phyloP scores from a whole-genome alignment of 2,113 vertebrate species.

The Deroptyus accipitrinus region DNA sequence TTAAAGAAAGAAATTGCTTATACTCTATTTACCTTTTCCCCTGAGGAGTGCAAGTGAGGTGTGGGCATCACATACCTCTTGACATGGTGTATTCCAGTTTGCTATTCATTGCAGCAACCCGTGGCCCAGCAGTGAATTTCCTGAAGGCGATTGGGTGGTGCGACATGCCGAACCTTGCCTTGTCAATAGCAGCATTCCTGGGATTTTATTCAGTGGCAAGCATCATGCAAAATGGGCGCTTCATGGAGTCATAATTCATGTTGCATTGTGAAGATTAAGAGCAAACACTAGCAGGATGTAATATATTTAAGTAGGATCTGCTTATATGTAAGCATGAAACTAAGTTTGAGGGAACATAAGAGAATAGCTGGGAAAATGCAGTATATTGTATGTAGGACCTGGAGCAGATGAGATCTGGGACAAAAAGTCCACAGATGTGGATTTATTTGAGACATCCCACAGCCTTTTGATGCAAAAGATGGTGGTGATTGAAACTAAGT shows the following conservation, averaged over 20 bases:
- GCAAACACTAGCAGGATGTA: not conserved
- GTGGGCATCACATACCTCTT: not conserved
- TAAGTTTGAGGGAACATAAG: not conserved
- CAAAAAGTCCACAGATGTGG: not conserved
- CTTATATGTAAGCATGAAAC: not conserved
- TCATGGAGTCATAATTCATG: not conserved
- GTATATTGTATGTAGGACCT: accelerated
- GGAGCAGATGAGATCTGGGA: not conserved
- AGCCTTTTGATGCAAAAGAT: not conserved
- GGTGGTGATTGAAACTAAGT: not conserved
- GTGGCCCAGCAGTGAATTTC: not conserved
- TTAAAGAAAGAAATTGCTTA: not conserved
- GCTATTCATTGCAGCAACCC: not conserved
- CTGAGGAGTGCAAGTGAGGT: not conserved
- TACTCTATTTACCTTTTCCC: constrained; percentile 32
- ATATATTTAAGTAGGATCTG: not conserved
- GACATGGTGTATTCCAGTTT: not conserved
- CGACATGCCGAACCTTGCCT: not conserved
- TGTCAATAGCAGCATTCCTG: not conserved
- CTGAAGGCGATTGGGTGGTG: not conserved
- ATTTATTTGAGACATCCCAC: not conserved
- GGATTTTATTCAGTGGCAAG: not conserved
- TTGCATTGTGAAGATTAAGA: not conserved
- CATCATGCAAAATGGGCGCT: not conserved
- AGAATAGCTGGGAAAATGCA: not conserved